phyloP scores from a whole-genome alignment of 2,113 vertebrate genomes.

The Apus apus region DNA sequence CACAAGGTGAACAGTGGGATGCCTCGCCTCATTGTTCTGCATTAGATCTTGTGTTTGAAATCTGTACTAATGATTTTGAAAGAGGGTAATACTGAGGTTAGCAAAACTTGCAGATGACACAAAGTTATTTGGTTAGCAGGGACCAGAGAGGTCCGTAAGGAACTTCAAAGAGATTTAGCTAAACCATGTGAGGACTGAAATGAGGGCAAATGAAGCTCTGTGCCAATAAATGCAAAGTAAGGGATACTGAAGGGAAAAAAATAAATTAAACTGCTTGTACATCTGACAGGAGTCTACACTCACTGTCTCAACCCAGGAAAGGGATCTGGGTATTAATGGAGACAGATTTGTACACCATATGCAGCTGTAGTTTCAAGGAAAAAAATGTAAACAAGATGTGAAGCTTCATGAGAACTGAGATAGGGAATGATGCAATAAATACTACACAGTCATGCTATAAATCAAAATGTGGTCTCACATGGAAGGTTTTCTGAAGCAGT shows the following conservation, averaged over 20 bases:
- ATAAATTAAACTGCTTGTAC: constrained; percentile 52
- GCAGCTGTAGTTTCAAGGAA: constrained; percentile 29
- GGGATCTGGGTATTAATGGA: constrained; percentile 44
- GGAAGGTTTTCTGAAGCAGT: not conserved
- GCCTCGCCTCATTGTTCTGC: constrained; percentile 2
- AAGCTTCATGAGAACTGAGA: not conserved
- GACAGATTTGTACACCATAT: constrained; percentile 50
- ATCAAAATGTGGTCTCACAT: constrained; percentile 1
- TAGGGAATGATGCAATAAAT: not conserved
- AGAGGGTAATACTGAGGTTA: constrained; percentile 55
- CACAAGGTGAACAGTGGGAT: constrained; percentile 65
- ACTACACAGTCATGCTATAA: not conserved
- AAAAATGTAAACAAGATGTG: constrained; percentile 58
- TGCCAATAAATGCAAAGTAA: constrained; percentile 62
- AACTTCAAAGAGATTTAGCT: constrained; percentile 55
- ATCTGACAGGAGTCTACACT: constrained; percentile 40
- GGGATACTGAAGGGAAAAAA: constrained; percentile 28
- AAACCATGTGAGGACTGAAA: constrained; percentile 46
- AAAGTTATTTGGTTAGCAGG: constrained; percentile 45
- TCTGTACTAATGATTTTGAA: constrained; percentile 58
- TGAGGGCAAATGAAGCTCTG: constrained; percentile 60
- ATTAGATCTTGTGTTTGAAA: constrained; percentile 36
- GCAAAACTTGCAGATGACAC: constrained; percentile 60
- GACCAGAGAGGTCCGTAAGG: not conserved
- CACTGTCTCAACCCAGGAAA: constrained; percentile 28